Conservation (phyloP, 2,113 vertebrate species). For the Neopipo cinnamomea region DNA sequence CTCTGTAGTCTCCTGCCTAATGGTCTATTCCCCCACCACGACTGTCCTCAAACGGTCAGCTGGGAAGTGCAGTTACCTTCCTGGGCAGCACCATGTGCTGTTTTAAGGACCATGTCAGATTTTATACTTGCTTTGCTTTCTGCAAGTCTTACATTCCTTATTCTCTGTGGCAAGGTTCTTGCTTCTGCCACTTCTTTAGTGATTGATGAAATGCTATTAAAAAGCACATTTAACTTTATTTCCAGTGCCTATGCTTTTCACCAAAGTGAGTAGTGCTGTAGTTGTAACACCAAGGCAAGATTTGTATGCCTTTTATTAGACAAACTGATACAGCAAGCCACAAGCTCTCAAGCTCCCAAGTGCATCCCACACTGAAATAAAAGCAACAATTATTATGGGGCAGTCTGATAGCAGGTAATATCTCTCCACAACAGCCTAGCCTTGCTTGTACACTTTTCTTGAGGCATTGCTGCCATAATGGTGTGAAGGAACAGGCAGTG, state of each 20-base stretch:
- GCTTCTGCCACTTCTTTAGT: not conserved
- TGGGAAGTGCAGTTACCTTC: not conserved
- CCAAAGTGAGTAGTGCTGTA: accelerated
- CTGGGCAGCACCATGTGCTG: not conserved
- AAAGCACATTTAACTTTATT: not conserved
- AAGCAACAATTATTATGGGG: not conserved
- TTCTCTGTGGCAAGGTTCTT: not conserved
- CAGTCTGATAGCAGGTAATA: not conserved
- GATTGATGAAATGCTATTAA: not conserved
- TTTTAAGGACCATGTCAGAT: not conserved
- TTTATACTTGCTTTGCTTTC: not conserved
- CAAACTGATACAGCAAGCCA: not conserved
- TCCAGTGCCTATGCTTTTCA: not conserved
- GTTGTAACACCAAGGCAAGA: not conserved
- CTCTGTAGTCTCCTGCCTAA: not conserved
- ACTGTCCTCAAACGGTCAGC: not conserved
- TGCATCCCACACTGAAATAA: not conserved
- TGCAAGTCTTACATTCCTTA: not conserved
- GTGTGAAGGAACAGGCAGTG: not conserved
- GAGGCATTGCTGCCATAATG: not conserved
- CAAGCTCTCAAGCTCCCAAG: not conserved
- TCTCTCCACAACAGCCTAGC: not conserved
- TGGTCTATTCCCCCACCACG: not conserved
- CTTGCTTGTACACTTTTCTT: not conserved
- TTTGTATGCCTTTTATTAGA: not conserved